Conservation (phyloP, 2,113 vertebrate genomes). For the Sphaerodactylus townsendi region DNA sequence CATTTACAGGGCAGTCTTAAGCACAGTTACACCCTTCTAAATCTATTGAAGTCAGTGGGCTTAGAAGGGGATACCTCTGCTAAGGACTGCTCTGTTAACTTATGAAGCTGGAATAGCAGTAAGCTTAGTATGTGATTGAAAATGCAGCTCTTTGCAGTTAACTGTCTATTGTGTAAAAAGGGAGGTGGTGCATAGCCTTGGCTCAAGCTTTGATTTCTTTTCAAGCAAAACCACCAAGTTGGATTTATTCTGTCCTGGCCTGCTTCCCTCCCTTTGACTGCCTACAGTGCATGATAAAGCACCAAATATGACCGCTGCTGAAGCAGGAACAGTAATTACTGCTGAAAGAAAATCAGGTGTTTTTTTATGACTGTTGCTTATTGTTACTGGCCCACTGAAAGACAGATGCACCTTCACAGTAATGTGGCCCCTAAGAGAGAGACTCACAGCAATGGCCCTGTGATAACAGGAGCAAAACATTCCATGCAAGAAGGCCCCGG, state of each 20-base stretch:
- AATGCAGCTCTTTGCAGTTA: too few species aligned
- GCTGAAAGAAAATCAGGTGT: conserved; percentile 9
- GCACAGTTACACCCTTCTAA: too few species aligned
- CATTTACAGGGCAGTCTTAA: too few species aligned
- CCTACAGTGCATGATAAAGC: neutral
- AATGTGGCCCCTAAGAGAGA: neutral
- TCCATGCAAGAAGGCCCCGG: conserved; percentile 1
- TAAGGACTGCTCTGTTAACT: too few species aligned
- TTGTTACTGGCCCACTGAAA: neutral
- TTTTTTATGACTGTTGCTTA: neutral
- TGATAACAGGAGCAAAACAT: neutral
- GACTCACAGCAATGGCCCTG: accelerated
- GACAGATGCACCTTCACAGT: neutral
- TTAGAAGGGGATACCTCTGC: too few species aligned
- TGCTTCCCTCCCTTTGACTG: neutral
- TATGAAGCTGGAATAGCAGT: too few species aligned
- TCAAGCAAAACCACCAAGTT: neutral
- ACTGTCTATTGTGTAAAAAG: too few species aligned
- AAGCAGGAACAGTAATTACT: neutral
- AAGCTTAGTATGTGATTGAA: too few species aligned
- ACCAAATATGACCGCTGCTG: neutral
- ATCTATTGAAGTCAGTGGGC: too few species aligned
- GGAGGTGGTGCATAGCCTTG: conserved; percentile 6
- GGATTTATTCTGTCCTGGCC: neutral
- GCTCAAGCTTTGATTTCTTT: conserved; percentile 34